Base-by-base conservation (phyloP, 1,140 invertebrate genomes). In the Ceratina australensis region DNA sequence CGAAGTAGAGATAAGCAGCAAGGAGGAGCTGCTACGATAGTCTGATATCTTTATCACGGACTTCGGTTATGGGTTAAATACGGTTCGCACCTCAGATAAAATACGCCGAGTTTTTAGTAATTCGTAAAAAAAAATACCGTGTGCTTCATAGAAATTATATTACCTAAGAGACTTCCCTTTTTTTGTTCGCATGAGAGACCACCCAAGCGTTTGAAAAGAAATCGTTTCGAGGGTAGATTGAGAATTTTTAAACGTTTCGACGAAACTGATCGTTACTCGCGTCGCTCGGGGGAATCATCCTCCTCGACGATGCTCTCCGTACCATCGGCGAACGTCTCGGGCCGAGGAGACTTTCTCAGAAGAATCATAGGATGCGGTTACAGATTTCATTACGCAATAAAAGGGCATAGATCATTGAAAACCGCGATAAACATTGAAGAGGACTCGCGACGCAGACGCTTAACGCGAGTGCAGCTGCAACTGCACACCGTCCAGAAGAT, bases 191-290 rank as follows among this genome's bases (percentile, higher is more conserved):
- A n/a, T n/a, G n/a, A 22, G 67, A 57, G 81, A 83, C 78, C 78
- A 84, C 82, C 78, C 56, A 20, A 54, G 22, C 59, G 22, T 33
- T 77, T 52, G 78, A 73, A 68, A 59, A 16, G 82, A 77, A 83
- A 10, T 4, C 0, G 72, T 66, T 52, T 28, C 42, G 49, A 42
- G 81, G 72, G 22, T 54, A 16, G 54, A 73, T 47, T 50, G 26
- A 20, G 47, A 56, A 68, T 69, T 79, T 82, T 66, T 22, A 33
- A 24, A 20, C 28, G 66, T 65, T 78, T 65, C 65, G 72, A 66
- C 42, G 78, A 63, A 72, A 26, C 67, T 52, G 52, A 18, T 71
- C 54, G 66, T 78, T 72, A 74, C 66, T 33, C 56, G 60, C 69
- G 47, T 61, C 50, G 20, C 60, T 65, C 24, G 56, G 54, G 71